A percentile compares a stretch with the other conserved stretches of the same genome.
Conservation (phyloP, 2,113 vertebrate genomes). For the Nothobranchius kuhntae region DNA sequence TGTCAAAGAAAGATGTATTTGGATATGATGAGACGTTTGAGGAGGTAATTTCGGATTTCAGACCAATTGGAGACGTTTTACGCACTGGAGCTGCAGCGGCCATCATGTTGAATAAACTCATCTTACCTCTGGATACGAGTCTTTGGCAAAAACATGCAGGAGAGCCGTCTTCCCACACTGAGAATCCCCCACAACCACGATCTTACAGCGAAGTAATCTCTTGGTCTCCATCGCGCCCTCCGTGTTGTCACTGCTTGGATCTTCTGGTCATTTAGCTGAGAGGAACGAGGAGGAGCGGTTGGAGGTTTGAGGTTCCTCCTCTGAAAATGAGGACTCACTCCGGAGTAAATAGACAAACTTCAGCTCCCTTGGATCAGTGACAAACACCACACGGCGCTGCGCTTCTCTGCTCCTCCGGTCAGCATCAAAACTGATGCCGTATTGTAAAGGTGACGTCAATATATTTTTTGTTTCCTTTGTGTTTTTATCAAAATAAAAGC, state of each 20-base stretch:
- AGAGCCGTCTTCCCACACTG: conserved; percentile 94
- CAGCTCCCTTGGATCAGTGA: conserved; percentile 16
- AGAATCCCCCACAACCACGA: conserved; percentile 92
- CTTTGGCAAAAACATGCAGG: conserved; percentile 94
- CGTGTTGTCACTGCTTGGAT: conserved; percentile 43
- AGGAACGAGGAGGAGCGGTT: conserved; percentile 1
- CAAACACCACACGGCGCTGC: conserved; percentile 53
- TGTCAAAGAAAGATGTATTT: no score
- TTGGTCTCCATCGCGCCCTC: conserved; percentile 83
- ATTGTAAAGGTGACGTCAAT: conserved; percentile 16
- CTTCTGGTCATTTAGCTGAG: conserved; percentile 63
- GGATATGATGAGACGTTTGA: no score
- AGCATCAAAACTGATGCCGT: conserved; percentile 11
- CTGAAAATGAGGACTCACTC: neutral
- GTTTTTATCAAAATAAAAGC: conserved; percentile 49
- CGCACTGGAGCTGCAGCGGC: neutral
- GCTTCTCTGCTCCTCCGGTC: conserved; percentile 44
- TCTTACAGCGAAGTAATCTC: conserved; percentile 86
- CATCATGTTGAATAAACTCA: neutral
- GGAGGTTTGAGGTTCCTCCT: neutral
- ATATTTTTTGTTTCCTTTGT: neutral
- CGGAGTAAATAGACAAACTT: conserved; percentile 25
- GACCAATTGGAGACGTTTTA: conserved; percentile 10
- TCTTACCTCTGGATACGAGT: conserved; percentile 89
- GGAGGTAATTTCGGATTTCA: neutral